Evolutionary conservation across 2,797 vertebrate species (phyloP).

Genomic region (Podargus strigoides): DNA sequence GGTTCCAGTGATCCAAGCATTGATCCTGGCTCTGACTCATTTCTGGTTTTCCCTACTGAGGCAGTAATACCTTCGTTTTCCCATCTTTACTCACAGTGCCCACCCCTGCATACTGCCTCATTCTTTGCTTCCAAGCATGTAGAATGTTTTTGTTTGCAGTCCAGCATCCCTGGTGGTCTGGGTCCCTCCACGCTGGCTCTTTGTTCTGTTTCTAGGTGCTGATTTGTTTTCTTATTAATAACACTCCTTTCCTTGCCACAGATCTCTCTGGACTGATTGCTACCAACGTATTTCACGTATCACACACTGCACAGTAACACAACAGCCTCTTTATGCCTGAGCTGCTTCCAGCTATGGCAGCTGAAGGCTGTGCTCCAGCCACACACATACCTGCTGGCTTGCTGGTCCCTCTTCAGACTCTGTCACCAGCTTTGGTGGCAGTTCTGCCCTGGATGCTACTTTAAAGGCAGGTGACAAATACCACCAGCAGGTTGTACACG

Average conservation of each 20-base stretch:
- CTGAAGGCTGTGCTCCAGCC: background rate
- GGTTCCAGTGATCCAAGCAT: background rate
- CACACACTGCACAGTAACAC: background rate
- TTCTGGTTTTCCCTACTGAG: background rate
- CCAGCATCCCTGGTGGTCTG: background rate
- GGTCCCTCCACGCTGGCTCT: background rate
- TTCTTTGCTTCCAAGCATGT: background rate
- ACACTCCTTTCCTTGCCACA: background rate
- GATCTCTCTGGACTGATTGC: background rate
- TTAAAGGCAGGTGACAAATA: background rate
- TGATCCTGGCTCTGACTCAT: background rate
- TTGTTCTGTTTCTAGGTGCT: background rate
- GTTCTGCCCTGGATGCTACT: background rate
- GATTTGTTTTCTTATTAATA: background rate
- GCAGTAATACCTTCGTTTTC: background rate
- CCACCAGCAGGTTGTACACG: accelerated
- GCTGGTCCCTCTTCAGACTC: background rate
- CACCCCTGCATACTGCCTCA: background rate
- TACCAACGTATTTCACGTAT: background rate
- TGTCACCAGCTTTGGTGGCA: background rate
- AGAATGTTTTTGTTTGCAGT: background rate
- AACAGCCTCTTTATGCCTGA: background rate
- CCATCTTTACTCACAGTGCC: background rate
- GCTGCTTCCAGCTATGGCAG: background rate
- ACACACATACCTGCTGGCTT: background rate